These are phyloP conservation scores for Cephus runcator DNA, from an alignment of 2,888 invertebrate genomes.

Conservation along the genomic window DNA sequence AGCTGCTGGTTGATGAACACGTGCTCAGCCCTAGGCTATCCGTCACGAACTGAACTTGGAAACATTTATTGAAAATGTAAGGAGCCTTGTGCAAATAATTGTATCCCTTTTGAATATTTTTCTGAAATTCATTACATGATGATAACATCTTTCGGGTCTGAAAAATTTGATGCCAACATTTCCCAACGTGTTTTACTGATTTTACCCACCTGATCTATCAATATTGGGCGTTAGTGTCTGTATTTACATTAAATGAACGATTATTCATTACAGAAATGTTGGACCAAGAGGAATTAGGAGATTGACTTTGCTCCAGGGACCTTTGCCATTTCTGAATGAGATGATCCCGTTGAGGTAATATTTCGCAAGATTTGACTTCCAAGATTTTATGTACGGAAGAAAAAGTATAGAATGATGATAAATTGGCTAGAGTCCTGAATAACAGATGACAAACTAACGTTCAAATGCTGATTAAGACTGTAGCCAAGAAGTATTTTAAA, in stretches of 20 bases:
- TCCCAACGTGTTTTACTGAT: conserved; percentile 33
- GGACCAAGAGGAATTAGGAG: neutral
- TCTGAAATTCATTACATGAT: conserved; percentile 29
- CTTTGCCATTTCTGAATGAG: no score
- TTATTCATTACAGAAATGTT: neutral
- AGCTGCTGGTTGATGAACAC: no score
- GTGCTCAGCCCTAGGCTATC: no score
- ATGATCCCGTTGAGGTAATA: no score
- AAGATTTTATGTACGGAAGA: neutral
- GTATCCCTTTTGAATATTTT: conserved; percentile 11
- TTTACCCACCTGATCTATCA: no score
- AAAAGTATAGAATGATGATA: conserved; percentile 48
- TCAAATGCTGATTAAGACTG: conserved; percentile 19
- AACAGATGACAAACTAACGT: conserved; percentile 54
- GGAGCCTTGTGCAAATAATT: no score
- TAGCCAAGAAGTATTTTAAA: no score
- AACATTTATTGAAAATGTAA: no score
- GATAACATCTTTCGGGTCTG: conserved; percentile 51
- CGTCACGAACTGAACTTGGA: no score
- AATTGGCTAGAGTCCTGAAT: conserved; percentile 63
- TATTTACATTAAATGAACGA: no score
- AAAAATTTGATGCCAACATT: conserved; percentile 42
- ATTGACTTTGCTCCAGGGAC: neutral
- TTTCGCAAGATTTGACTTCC: neutral
- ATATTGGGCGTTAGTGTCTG: no score